phyloP scores from a whole-genome alignment of 2,113 vertebrate genomes.

The Ammodramus savannarum region DNA sequence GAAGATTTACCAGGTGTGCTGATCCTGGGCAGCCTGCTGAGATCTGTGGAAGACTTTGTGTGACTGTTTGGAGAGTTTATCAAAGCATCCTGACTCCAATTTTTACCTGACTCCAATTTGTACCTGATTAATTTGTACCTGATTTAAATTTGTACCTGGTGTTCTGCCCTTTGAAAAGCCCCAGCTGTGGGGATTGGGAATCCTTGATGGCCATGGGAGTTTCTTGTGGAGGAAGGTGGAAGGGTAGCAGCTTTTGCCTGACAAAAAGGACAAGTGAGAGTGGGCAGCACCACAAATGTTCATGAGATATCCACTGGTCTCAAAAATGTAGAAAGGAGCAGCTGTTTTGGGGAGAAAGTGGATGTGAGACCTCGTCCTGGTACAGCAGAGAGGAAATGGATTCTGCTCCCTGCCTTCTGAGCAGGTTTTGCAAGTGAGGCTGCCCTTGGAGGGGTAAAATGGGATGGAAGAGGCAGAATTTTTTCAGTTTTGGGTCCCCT shows the following conservation, averaged over 20 bases:
- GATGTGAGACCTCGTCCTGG: background rate
- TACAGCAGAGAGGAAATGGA: background rate
- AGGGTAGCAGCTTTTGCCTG: background rate
- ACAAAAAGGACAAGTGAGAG: background rate
- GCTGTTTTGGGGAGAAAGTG: background rate
- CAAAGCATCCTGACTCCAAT: background rate
- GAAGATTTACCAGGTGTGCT: background rate
- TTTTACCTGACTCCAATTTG: background rate
- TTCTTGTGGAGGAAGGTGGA: background rate
- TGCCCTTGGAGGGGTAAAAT: background rate
- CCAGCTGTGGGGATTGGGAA: background rate
- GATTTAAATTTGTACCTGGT: background rate
- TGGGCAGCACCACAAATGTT: background rate
- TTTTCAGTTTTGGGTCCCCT: background rate
- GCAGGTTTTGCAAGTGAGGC: background rate
- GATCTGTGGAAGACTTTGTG: background rate
- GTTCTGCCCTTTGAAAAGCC: background rate
- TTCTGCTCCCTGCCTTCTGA: background rate
- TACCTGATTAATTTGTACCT: no score
- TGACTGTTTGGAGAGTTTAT: background rate
- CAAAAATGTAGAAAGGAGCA: background rate
- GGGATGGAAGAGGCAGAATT: background rate
- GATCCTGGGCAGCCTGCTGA: background rate
- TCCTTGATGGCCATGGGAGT: background rate
- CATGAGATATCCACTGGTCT: background rate